Conservation (phyloP, 1,140 invertebrate genomes). For the Aphelinus certus region DNA sequence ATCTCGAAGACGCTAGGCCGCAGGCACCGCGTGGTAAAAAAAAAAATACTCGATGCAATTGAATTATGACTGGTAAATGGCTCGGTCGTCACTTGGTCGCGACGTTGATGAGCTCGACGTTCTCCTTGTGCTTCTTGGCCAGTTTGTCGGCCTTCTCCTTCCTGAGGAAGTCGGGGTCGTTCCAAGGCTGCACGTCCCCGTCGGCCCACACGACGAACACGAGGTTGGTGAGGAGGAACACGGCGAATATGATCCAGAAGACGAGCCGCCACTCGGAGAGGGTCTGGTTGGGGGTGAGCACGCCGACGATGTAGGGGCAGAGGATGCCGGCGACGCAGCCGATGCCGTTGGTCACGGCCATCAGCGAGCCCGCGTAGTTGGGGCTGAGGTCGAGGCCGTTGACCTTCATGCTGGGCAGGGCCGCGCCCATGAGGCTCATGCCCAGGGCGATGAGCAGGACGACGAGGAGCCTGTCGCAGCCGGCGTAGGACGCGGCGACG, state of each 20-base stretch:
- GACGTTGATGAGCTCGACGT: slow-evolving; percentile 1
- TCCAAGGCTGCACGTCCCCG: slow-evolving; percentile 79
- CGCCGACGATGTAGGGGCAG: slow-evolving; percentile 80
- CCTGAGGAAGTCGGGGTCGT: slow-evolving; percentile 59
- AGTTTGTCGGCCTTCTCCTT: slow-evolving; percentile 37
- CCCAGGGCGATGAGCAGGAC: slow-evolving; percentile 75
- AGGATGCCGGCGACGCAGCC: slow-evolving; percentile 84
- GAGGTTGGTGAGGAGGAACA: slow-evolving; percentile 78
- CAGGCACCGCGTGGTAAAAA: no score
- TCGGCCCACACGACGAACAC: slow-evolving; percentile 78
- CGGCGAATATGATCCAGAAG: slow-evolving; percentile 82
- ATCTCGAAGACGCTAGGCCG: no score
- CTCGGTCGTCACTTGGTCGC: no score
- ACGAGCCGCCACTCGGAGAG: slow-evolving; percentile 81
- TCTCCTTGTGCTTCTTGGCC: slow-evolving; percentile 35
- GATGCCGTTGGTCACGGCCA: slow-evolving; percentile 86
- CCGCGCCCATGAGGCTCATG: slow-evolving; percentile 80
- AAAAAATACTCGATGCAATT: no score
- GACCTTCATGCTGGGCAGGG: slow-evolving; percentile 76
- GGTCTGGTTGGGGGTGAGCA: slow-evolving; percentile 77
- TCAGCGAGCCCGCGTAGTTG: slow-evolving; percentile 83
- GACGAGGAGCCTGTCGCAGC: slow-evolving; percentile 74
- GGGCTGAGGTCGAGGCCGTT: slow-evolving; percentile 86
- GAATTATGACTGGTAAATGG: no score
- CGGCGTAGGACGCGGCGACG: slow-evolving; percentile 81